These are phyloP conservation scores for Odontesthes bonariensis DNA, from an alignment of 2,113 vertebrate species.

Conservation along the genomic window DNA sequence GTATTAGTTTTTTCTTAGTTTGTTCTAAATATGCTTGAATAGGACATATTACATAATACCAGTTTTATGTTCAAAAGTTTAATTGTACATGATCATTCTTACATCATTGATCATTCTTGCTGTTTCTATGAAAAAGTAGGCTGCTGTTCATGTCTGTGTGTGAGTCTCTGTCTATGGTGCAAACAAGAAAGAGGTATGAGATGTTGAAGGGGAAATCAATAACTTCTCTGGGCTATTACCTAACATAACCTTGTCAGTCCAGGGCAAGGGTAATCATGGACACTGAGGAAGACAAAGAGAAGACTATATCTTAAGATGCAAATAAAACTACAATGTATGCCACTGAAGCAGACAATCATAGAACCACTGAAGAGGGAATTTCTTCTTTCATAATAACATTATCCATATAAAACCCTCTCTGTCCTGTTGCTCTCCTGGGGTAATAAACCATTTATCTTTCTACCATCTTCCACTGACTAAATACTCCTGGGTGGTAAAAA, in stretches of 20 bases:
- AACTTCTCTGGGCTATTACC: slow-evolving; percentile 83
- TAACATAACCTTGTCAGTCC: slow-evolving; percentile 85
- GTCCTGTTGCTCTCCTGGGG: too few relatives aligned
- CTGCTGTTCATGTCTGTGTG: not conserved
- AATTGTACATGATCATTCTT: slow-evolving; percentile 1
- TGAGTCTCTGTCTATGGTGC: slow-evolving; percentile 32
- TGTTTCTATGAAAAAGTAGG: slow-evolving; percentile 4
- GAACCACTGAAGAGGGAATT: not conserved
- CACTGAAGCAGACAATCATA: not conserved
- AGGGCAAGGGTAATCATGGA: slow-evolving; percentile 81
- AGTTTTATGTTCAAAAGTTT: not conserved
- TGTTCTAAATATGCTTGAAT: not conserved
- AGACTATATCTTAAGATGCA: slow-evolving; percentile 5
- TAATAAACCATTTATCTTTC: slow-evolving; percentile 14
- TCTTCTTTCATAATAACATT: not conserved
- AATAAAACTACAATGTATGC: slow-evolving; percentile 25
- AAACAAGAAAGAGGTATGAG: slow-evolving; percentile 49
- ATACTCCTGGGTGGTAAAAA: not conserved
- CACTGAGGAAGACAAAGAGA: slow-evolving; percentile 21
- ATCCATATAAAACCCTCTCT: not conserved
- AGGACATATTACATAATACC: not conserved
- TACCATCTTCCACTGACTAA: slow-evolving; percentile 22
- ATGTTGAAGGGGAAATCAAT: slow-evolving; percentile 83
- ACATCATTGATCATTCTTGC: slow-evolving; percentile 3
- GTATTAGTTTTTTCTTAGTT: too few relatives aligned